A percentile compares a stretch with the other conserved stretches of the same genome.
Conservation (phyloP, 1,140 invertebrate species). For the Hestina assimilis region DNA sequence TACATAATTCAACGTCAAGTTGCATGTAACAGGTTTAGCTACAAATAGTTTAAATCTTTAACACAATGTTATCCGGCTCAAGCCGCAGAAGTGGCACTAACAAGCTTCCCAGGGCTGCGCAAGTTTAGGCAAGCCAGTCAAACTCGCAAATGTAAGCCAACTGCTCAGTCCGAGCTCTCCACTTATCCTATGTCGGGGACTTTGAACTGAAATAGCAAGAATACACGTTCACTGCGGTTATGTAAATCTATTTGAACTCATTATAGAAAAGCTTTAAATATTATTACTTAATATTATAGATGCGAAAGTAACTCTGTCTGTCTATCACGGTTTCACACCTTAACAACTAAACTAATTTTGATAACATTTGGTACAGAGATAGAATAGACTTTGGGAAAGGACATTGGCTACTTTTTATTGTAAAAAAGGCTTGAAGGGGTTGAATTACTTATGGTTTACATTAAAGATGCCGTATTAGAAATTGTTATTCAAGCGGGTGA, state of each 20-base stretch:
- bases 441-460: too few species aligned
- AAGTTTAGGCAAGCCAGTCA: constrained; percentile 2
- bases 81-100: constrained; percentile 15
- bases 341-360: too few species aligned
- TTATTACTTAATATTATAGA: background rate
- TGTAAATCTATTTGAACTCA: too few species aligned
- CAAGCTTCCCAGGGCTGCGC: constrained; percentile 5
- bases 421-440: too few species aligned
- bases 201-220: background rate
- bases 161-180: background rate
- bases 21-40: constrained; percentile 24
- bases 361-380: too few species aligned
- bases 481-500: too few species aligned
- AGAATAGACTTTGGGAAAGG: too few species aligned
- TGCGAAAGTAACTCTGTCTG: too few species aligned
- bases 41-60: constrained; percentile 57
- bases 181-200: background rate
- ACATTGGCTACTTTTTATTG: too few species aligned
- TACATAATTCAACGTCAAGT: constrained; percentile 24
- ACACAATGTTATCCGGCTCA: constrained; percentile 45
- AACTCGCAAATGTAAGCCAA: constrained; percentile 6
- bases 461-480: too few species aligned
- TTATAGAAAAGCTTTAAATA: background rate
- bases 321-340: too few species aligned
- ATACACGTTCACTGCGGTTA: too few species aligned